Conservation (phyloP, 2,113 vertebrate species). For the Garra rufa region DNA sequence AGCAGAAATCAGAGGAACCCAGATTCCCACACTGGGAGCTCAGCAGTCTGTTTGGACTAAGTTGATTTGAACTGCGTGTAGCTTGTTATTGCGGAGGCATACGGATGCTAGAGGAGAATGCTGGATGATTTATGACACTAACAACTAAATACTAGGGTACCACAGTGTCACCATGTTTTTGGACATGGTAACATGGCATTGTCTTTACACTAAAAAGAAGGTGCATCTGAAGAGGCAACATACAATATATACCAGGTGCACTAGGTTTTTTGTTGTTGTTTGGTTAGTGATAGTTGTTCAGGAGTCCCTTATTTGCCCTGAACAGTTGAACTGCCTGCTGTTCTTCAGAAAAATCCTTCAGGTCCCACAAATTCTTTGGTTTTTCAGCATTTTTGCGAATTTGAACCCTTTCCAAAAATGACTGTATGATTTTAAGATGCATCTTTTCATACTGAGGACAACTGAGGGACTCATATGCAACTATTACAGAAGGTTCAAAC, state of each 20-base stretch:
- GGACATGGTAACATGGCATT: background rate
- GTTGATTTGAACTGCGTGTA: constrained; percentile 24
- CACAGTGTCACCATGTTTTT: background rate
- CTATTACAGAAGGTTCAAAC: no score
- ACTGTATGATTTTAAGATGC: no score
- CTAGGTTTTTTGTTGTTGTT: no score
- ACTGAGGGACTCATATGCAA: no score
- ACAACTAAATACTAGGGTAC: background rate
- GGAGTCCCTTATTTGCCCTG: no score
- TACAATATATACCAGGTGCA: background rate
- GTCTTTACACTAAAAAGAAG: background rate
- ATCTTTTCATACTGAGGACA: no score
- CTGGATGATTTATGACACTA: background rate
- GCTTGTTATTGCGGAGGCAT: background rate
- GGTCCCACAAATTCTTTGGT: no score
- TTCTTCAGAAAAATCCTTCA: no score
- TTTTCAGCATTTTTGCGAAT: no score
- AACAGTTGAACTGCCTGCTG: no score
- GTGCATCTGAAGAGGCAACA: background rate
- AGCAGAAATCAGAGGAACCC: constrained; percentile 67
- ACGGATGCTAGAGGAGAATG: background rate
- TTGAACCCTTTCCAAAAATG: no score
- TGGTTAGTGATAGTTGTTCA: no score
- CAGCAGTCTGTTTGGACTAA: background rate
- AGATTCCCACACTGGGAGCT: constrained; percentile 50